Evolutionary conservation across 30 jellyfish, hydroid and myxozoan species (phyloP).

Genomic region (Cassiopea xamachana): DNA sequence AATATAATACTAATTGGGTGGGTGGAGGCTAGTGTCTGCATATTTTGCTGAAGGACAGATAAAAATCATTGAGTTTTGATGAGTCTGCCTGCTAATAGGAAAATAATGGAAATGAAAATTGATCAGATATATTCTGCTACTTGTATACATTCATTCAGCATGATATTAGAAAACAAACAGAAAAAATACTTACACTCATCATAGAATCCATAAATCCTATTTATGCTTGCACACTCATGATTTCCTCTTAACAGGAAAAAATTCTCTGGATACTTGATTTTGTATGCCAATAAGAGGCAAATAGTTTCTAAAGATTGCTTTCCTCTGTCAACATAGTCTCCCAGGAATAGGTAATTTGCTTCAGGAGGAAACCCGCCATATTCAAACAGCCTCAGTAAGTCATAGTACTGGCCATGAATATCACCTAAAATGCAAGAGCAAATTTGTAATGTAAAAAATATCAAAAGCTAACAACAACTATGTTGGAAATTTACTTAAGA

Average conservation of each 20-base stretch:
- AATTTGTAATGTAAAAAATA: background rate
- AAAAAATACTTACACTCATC: constrained; percentile 93
- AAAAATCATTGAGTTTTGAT: no score
- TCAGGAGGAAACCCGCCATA: constrained; percentile 99
- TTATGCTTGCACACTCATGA: constrained; percentile 99
- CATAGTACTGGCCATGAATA: constrained; percentile 98
- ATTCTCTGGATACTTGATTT: constrained; percentile 98
- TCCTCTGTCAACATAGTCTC: constrained; percentile 99
- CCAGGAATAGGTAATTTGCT: constrained; percentile 97
- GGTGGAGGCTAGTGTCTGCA: no score
- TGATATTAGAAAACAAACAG: background rate
- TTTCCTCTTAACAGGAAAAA: constrained; percentile 97
- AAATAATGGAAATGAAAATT: no score
- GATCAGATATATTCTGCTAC: no score
- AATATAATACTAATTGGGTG: no score
- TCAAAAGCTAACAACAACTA: no score
- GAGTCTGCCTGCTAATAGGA: no score
- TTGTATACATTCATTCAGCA: background rate
- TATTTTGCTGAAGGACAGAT: no score
- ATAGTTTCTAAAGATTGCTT: constrained; percentile 98
- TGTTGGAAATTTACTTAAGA: background rate
- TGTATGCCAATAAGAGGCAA: constrained; percentile 93
- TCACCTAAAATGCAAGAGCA: constrained; percentile 79
- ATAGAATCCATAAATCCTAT: constrained; percentile 97
- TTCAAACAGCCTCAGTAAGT: constrained; percentile 92